Conservation (phyloP, 2,888 invertebrate genomes). For the Dusona sp. region DNA sequence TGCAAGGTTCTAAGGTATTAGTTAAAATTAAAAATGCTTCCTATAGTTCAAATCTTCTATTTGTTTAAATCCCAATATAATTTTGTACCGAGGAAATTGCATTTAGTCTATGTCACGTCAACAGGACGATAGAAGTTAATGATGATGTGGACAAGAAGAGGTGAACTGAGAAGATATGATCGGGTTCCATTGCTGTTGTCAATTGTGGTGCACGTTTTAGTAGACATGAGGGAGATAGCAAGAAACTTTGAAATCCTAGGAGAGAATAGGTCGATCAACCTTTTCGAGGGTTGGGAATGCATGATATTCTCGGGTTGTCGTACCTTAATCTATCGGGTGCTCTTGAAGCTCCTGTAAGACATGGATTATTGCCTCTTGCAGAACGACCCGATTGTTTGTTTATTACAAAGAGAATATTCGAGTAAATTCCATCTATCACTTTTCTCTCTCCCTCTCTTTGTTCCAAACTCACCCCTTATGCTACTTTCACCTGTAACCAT, state of each 20-base stretch:
- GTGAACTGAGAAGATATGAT: background rate
- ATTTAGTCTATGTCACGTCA: too few relatives aligned
- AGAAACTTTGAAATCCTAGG: constrained; percentile 20
- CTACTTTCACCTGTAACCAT: background rate
- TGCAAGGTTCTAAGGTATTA: background rate
- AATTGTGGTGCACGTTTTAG: constrained; percentile 21
- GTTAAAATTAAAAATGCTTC: background rate
- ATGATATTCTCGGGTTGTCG: constrained; percentile 61
- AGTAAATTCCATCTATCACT: constrained; percentile 36
- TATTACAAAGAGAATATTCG: constrained; percentile 62
- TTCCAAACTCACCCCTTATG: background rate
- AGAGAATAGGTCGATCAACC: constrained; percentile 36
- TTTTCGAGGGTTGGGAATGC: constrained; percentile 9
- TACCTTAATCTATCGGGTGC: constrained; percentile 57
- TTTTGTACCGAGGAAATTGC: too few relatives aligned
- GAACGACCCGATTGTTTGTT: constrained; percentile 65
- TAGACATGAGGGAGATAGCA: background rate
- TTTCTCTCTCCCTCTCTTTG: background rate
- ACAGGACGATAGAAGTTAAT: background rate
- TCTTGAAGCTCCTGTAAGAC: constrained; percentile 65
- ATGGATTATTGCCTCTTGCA: constrained; percentile 69
- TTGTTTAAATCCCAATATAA: too few relatives aligned
- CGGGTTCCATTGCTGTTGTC: constrained; percentile 3
- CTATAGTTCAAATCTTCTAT: background rate
- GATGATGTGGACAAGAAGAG: background rate